These are phyloP conservation scores for Jacana jacana DNA, from an alignment of 2,113 vertebrate species.

Conservation along the genomic window DNA sequence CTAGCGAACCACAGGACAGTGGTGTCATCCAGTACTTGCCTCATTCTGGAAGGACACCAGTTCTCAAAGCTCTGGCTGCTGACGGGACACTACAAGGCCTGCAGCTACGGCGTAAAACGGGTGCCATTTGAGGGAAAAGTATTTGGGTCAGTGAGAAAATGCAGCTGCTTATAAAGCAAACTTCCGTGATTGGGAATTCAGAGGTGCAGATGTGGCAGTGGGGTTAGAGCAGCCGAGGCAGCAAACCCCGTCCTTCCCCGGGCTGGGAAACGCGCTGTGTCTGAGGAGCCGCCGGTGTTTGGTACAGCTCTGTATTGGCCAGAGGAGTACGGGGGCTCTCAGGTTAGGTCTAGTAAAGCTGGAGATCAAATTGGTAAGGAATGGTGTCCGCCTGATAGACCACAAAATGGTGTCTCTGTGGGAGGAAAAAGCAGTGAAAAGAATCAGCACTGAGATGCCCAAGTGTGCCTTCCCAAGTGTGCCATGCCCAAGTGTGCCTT, in stretches of 20 bases:
- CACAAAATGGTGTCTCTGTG: not conserved
- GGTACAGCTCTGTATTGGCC: not conserved
- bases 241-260: not conserved
- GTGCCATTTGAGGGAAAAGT: not conserved
- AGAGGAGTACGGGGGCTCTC: not conserved
- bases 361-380: not conserved
- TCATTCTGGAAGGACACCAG: not conserved
- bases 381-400: not conserved
- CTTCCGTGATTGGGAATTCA: not conserved
- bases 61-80: not conserved
- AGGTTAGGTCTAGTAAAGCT: not conserved
- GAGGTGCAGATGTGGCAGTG: not conserved
- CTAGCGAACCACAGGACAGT: not conserved
- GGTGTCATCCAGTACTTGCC: not conserved
- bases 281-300: not conserved
- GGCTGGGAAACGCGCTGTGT: not conserved
- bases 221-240: not conserved
- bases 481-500: not conserved
- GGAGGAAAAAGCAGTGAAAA: not conserved
- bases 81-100: not conserved
- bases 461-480: not conserved
- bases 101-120: not conserved
- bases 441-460: not conserved
- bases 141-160: not conserved
- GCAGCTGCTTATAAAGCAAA: not conserved